Percentiles rank a stretch among this genome's conserved stretches.
Conservation (phyloP, 2,888 invertebrate species). For the Marasmarcha lunaedactyla region DNA sequence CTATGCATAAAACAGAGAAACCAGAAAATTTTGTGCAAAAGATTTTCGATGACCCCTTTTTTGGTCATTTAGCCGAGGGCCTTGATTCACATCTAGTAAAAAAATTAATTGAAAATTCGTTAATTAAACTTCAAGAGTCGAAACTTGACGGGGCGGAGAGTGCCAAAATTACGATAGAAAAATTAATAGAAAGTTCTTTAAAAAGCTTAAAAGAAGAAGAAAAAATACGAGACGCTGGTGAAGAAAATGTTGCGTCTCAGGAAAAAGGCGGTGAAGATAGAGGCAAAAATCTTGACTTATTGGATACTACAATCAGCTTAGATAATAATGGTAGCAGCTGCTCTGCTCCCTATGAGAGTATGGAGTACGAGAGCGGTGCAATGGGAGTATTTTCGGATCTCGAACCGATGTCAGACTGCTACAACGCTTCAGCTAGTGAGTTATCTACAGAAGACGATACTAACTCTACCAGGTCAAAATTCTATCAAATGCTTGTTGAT, state of each 20-base stretch:
- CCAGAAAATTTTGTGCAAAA: slow-evolving; percentile 65
- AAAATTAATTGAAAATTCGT: slow-evolving; percentile 75
- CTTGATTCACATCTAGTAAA: slow-evolving; percentile 72
- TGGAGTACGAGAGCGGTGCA: slow-evolving; percentile 75
- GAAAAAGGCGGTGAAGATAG: slow-evolving; percentile 19
- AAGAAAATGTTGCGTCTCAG: background rate
- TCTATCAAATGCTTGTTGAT: slow-evolving; percentile 80
- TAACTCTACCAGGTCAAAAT: slow-evolving; percentile 75
- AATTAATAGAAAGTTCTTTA: slow-evolving; percentile 59
- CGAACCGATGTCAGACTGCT: slow-evolving; percentile 76
- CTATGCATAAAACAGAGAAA: slow-evolving; percentile 19
- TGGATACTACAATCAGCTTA: slow-evolving; percentile 28
- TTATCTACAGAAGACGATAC: slow-evolving; percentile 75
- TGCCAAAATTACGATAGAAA: slow-evolving; percentile 57
- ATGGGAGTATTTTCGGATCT: slow-evolving; percentile 63
- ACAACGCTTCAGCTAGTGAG: slow-evolving; percentile 77
- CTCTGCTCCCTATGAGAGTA: slow-evolving; percentile 81
- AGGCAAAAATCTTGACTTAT: slow-evolving; percentile 29
- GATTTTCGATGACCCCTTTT: slow-evolving; percentile 74
- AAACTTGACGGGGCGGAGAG: slow-evolving; percentile 57
- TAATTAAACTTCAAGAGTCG: slow-evolving; percentile 70
- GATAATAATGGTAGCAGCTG: slow-evolving; percentile 68
- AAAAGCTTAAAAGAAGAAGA: slow-evolving; percentile 51
- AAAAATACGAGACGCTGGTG: slow-evolving; percentile 18
- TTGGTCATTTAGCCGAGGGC: slow-evolving; percentile 73